Percentiles rank a stretch among this genome's conserved stretches.
phyloP scores from a whole-genome alignment of 2,113 vertebrate genomes.

The Onychorhynchus coronatus region DNA sequence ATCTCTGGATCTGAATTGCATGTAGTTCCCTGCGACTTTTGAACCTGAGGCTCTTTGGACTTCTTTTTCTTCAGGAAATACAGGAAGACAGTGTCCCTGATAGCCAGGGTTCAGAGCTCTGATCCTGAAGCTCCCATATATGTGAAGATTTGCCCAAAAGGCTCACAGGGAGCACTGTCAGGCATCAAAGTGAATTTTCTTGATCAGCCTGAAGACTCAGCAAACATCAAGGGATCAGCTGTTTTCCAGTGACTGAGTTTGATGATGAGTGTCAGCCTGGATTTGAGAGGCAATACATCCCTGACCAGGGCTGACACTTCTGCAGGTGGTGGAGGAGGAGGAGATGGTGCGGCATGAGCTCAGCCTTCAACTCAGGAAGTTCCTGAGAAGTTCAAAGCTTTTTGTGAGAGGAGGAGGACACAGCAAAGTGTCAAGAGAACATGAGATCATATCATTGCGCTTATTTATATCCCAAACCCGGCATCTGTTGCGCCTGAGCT shows the following conservation, averaged over 20 bases:
- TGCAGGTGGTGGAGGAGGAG: neutral
- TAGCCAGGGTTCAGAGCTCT: neutral
- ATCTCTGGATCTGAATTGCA: neutral
- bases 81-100: neutral
- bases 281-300: neutral
- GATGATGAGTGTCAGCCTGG: neutral
- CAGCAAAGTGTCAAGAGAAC: constrained; percentile 59
- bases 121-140: neutral
- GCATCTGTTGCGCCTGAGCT: constrained; percentile 47
- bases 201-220: neutral
- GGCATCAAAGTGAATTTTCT: neutral
- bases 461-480: constrained; percentile 48
- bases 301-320: neutral
- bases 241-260: neutral
- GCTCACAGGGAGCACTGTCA: neutral
- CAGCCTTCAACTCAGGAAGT: neutral
- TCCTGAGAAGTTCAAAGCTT: constrained; percentile 25
- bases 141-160: neutral
- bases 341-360: neutral
- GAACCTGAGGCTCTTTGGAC: neutral
- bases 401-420: constrained; percentile 6
- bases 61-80: neutral
- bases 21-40: neutral
- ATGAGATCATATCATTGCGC: constrained; percentile 35
- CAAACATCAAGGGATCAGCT: neutral